A percentile compares a stretch with the other conserved stretches of the same genome.
Conservation (phyloP, 92 coral and sea anemone genomes). For the Epizoanthus ramosus region DNA sequence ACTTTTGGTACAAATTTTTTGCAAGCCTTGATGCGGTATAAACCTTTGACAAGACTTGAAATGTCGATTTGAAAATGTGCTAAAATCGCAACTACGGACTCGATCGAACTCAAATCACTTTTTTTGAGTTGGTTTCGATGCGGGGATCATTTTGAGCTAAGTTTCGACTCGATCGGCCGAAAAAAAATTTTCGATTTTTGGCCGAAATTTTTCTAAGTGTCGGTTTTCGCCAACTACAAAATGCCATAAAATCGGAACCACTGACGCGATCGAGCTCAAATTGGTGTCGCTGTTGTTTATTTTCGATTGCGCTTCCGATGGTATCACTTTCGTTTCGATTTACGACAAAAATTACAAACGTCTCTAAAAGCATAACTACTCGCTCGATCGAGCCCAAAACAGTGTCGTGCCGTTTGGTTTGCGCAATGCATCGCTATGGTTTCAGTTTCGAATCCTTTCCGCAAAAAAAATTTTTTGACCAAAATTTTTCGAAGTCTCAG, state of each 20-base stretch:
- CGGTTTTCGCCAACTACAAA: conserved; percentile 5
- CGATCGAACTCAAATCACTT: background rate
- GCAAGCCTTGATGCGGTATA: too few species aligned
- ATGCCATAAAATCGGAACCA: background rate
- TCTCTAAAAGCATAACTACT: conserved; percentile 15
- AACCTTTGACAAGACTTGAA: too few species aligned
- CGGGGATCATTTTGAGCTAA: background rate
- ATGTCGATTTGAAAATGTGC: conserved; percentile 23
- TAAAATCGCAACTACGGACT: conserved; percentile 18
- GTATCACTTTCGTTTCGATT: conserved; percentile 20
- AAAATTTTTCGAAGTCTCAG: conserved; percentile 6
- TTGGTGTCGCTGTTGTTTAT: background rate
- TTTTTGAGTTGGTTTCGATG: background rate
- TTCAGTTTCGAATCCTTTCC: background rate
- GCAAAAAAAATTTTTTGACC: conserved; percentile 21
- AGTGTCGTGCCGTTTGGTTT: too few species aligned
- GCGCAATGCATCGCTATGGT: too few species aligned
- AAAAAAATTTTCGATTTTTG: conserved; percentile 22
- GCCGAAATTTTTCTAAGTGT: conserved; percentile 23
- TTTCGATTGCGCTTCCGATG: background rate
- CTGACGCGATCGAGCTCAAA: conserved; percentile 15
- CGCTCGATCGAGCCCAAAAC: background rate
- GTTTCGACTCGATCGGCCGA: conserved; percentile 11
- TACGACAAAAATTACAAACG: conserved; percentile 11
- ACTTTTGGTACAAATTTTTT: too few species aligned